A percentile compares a stretch with the other conserved stretches of the same genome.
These are phyloP conservation scores for Himalopsyche japonica DNA, from an alignment of 2,888 invertebrate genomes.

Conservation along the genomic window DNA sequence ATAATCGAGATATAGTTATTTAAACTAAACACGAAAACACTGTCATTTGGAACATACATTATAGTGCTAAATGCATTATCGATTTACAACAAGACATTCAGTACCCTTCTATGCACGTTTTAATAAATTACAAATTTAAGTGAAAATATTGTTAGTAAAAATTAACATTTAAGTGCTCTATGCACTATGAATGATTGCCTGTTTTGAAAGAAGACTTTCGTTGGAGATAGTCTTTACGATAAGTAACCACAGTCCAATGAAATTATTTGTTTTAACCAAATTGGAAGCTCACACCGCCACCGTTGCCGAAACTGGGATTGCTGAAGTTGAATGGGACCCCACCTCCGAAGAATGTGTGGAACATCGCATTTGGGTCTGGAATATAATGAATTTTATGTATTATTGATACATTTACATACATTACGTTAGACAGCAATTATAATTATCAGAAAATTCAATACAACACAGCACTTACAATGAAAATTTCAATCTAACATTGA, in stretches of 20 bases:
- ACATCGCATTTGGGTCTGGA: constrained; percentile 80
- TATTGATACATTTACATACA: no score
- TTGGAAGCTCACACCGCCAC: constrained; percentile 69
- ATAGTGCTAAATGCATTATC: not conserved
- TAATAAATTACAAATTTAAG: not conserved
- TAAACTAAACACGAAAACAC: not conserved
- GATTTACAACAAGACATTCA: not conserved
- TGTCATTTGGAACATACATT: not conserved
- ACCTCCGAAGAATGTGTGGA: constrained; percentile 80
- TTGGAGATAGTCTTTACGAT: not conserved
- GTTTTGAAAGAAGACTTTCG: not conserved
- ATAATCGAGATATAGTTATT: not conserved
- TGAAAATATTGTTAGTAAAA: not conserved
- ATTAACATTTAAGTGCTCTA: not conserved
- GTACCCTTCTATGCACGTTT: not conserved
- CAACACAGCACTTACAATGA: no score
- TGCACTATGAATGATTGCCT: not conserved
- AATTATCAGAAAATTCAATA: no score
- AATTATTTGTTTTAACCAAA: constrained; percentile 59
- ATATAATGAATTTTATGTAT: constrained; percentile 47
- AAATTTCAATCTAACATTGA: no score
- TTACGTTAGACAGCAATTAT: no score
- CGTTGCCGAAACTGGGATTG: constrained; percentile 57
- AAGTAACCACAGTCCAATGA: not conserved
- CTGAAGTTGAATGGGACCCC: constrained; percentile 60